Evolutionary conservation across 2,888 invertebrate species (phyloP).

Genomic region (Hirudinaria manillensis): DNA sequence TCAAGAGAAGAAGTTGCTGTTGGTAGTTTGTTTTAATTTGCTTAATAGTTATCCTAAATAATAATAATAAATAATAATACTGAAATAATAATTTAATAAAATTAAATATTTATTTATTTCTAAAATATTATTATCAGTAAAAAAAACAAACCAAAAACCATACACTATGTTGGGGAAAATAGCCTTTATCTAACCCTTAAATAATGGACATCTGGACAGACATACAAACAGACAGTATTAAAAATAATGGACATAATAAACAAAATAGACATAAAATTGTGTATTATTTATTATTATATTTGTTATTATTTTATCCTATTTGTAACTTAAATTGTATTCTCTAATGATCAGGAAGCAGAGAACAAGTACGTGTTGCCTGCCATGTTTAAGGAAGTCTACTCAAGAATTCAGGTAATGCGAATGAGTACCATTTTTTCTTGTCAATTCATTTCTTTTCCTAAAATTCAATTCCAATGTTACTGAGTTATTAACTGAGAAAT

Average conservation of each 20-base stretch:
- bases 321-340: too few relatives aligned
- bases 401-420: slow-evolving; percentile 61
- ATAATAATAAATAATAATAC: too few relatives aligned
- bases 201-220: too few relatives aligned
- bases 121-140: not conserved
- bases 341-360: slow-evolving; percentile 61
- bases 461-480: too few relatives aligned
- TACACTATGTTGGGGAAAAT: not conserved
- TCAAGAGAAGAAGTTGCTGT: slow-evolving; percentile 77
- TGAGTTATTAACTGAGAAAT: too few relatives aligned
- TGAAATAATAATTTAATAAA: not conserved
- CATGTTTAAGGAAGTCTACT: slow-evolving; percentile 91
- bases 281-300: not conserved
- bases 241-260: too few relatives aligned
- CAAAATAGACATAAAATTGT: too few relatives aligned
- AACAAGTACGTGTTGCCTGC: slow-evolving; percentile 82
- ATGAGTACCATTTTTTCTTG: not conserved
- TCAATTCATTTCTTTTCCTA: not conserved
- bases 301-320: slow-evolving; percentile 19
- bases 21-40: slow-evolving; percentile 4
- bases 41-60: not conserved
- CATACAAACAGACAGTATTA: too few relatives aligned
- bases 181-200: too few relatives aligned
- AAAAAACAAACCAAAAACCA: not conserved
- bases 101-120: not conserved